Conservation (phyloP, 2,113 vertebrate species). For the Rhinopithecus roxellana region DNA sequence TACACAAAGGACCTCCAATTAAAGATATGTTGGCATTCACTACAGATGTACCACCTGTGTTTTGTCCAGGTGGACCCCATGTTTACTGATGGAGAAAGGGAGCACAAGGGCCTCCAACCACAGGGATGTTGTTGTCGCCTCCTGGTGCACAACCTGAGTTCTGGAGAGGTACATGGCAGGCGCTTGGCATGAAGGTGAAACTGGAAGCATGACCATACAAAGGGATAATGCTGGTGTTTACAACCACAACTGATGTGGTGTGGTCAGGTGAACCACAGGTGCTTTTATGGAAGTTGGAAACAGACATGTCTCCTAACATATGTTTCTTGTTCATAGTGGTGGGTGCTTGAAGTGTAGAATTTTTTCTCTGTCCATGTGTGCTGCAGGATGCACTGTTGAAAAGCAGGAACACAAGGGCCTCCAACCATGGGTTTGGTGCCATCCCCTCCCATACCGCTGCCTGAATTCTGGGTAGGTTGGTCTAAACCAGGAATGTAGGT, state of each 20-base stretch:
- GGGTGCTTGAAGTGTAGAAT: not conserved
- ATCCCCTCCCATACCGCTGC: accelerated
- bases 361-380: not conserved
- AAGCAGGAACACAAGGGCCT: not conserved
- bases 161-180: not conserved
- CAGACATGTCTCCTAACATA: conserved; percentile 80
- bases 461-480: not conserved
- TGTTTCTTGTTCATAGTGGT: conserved; percentile 23
- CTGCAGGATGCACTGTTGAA: not conserved
- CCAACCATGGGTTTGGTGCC: not conserved
- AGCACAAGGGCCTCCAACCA: not conserved
- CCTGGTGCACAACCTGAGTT: not conserved
- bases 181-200: not conserved
- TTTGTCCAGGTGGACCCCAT: not conserved
- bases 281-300: not conserved
- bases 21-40: no score
- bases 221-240: not conserved
- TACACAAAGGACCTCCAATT: no score
- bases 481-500: not conserved
- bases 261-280: not conserved
- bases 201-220: not conserved
- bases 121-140: not conserved
- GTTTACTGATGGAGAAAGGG: not conserved
- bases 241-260: not conserved
- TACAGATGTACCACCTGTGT: no score